phyloP scores from a whole-genome alignment of 2,113 vertebrate species.

The Rhabdomys dilectus region DNA sequence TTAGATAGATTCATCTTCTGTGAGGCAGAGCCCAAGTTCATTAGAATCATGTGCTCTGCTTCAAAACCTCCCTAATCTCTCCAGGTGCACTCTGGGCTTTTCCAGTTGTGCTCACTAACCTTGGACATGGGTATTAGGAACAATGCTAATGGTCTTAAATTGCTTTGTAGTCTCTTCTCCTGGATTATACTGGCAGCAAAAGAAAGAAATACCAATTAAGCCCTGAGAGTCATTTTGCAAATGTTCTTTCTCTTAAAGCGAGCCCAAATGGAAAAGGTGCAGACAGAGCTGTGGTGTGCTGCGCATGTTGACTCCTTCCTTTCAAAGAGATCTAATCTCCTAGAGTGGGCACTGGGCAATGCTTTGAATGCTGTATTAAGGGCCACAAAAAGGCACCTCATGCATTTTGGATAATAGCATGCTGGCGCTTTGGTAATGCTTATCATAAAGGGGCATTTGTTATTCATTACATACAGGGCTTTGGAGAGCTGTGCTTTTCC shows the following conservation, averaged over 20 bases:
- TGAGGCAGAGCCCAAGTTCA: constrained; percentile 59
- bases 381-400: constrained; percentile 80
- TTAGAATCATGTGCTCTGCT: not conserved
- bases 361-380: constrained; percentile 77
- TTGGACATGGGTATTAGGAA: constrained; percentile 56
- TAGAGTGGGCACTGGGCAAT: constrained; percentile 85
- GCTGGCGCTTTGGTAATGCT: constrained; percentile 85
- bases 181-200: constrained; percentile 14
- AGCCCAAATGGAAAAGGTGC: constrained; percentile 71
- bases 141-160: constrained; percentile 45
- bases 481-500: constrained; percentile 53
- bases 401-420: constrained; percentile 84
- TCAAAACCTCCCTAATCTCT: constrained; percentile 50
- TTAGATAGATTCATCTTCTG: constrained; percentile 44
- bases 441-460: constrained; percentile 78
- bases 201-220: constrained; percentile 73
- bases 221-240: constrained; percentile 52
- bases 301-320: constrained; percentile 75
- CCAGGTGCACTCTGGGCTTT: constrained; percentile 17
- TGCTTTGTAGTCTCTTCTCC: constrained; percentile 47
- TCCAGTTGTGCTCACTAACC: constrained; percentile 51
- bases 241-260: constrained; percentile 71
- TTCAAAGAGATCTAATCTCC: constrained; percentile 82
- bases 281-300: constrained; percentile 68
- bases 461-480: constrained; percentile 79